A percentile compares a stretch with the other conserved stretches of the same genome.
phyloP scores from a whole-genome alignment of 2,113 vertebrate species.

The Sylvietta virens region DNA sequence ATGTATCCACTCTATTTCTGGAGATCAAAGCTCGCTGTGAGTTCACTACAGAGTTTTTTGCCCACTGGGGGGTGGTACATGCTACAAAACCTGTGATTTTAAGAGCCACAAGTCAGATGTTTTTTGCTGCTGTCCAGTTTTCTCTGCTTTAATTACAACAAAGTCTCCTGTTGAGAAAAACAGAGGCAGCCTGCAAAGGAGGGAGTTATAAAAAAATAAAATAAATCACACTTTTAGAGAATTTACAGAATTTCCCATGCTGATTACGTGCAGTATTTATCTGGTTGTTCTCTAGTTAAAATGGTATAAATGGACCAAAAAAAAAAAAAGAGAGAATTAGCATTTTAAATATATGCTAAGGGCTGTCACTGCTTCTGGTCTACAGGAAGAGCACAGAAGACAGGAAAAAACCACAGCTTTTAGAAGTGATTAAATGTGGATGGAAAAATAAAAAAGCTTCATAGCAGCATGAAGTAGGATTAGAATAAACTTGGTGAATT shows the following conservation, averaged over 20 bases:
- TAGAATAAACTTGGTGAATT: background rate
- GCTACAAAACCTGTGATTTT: conserved; percentile 80
- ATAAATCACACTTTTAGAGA: conserved; percentile 28
- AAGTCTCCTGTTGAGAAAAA: conserved; percentile 74
- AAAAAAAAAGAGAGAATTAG: background rate
- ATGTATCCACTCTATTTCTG: background rate
- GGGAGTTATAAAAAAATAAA: background rate
- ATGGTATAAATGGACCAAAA: background rate
- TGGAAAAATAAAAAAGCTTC: background rate
- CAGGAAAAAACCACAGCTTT: background rate
- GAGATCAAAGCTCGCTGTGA: conserved; percentile 72
- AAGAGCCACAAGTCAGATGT: conserved; percentile 72
- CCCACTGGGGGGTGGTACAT: conserved; percentile 98
- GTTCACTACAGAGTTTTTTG: conserved; percentile 87
- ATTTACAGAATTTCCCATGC: conserved; percentile 39
- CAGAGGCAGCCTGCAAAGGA: conserved; percentile 59
- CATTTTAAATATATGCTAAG: conserved; percentile 1
- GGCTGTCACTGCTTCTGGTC: background rate
- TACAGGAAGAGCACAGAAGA: background rate
- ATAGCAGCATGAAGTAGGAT: background rate
- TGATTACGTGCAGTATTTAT: conserved; percentile 43
- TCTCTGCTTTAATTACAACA: conserved; percentile 81
- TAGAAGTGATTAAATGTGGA: background rate
- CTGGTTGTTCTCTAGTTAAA: conserved; percentile 29
- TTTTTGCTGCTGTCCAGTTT: conserved; percentile 76